A percentile compares a stretch with the other conserved stretches of the same genome.
Evolutionary conservation across 2,113 vertebrate species (phyloP).

Genomic region (Promerops cafer): DNA sequence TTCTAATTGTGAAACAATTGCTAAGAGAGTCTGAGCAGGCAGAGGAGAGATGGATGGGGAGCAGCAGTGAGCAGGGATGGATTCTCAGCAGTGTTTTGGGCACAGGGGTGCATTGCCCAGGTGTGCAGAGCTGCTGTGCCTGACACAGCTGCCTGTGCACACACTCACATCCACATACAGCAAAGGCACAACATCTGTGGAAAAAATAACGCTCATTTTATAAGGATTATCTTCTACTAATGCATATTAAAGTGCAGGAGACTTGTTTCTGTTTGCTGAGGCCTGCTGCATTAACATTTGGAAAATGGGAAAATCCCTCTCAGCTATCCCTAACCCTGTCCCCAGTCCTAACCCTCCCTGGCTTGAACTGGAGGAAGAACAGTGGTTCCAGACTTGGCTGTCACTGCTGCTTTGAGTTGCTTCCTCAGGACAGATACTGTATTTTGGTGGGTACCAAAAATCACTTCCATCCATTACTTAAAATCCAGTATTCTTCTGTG

Average conservation of each 20-base stretch:
- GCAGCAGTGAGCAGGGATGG: neutral
- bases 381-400: neutral
- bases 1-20: neutral
- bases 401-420: neutral
- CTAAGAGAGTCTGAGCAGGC: neutral
- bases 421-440: neutral
- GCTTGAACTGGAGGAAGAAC: neutral
- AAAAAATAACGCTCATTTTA: neutral
- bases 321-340: neutral
- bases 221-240: neutral
- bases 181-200: neutral
- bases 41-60: neutral
- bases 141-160: neutral
- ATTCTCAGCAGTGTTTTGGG: neutral
- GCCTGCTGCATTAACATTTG: neutral
- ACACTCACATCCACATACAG: neutral
- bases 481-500: neutral
- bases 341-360: neutral
- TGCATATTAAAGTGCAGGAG: accelerated
- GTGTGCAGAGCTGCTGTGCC: neutral
- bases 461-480: neutral
- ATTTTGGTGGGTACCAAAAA: neutral
- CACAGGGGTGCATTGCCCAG: neutral
- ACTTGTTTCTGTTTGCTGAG: neutral
- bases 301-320: neutral